phyloP scores from a whole-genome alignment of 2,113 vertebrate species.

The Lepus timidus region DNA sequence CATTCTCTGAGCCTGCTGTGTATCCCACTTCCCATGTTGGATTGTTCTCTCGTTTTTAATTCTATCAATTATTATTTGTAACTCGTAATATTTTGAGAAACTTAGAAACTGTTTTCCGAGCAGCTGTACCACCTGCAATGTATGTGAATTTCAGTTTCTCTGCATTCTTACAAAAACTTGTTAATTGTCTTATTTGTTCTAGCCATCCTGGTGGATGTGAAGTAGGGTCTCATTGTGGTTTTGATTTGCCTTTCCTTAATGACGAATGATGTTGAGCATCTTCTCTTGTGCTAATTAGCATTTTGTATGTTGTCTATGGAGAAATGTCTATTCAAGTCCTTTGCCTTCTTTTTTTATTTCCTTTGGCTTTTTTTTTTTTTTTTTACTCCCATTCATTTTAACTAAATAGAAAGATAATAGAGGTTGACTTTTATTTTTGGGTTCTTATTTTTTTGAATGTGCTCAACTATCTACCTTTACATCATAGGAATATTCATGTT shows the following conservation, averaged over 20 bases:
- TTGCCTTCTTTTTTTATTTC: neutral
- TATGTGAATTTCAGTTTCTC: neutral
- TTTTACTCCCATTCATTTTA: neutral
- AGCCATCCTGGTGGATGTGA: neutral
- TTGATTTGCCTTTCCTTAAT: neutral
- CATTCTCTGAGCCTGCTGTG: too few species aligned
- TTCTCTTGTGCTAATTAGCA: neutral
- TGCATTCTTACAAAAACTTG: neutral
- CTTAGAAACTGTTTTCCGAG: neutral
- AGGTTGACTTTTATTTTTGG: neutral
- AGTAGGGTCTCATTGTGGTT: neutral
- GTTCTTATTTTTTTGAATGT: neutral
- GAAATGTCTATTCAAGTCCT: neutral
- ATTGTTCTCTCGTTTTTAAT: too few species aligned
- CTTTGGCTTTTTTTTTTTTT: neutral
- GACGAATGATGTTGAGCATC: neutral
- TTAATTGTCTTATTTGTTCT: neutral
- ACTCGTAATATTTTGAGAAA: neutral
- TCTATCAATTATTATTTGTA: neutral
- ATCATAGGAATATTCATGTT: conserved; percentile 3
- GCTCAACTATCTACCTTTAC: neutral
- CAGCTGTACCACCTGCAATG: neutral
- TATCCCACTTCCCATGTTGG: too few species aligned
- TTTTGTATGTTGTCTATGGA: neutral
- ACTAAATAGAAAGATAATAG: neutral